Base-by-base conservation (phyloP, 2,888 invertebrate genomes). In the Dusona sp. region DNA sequence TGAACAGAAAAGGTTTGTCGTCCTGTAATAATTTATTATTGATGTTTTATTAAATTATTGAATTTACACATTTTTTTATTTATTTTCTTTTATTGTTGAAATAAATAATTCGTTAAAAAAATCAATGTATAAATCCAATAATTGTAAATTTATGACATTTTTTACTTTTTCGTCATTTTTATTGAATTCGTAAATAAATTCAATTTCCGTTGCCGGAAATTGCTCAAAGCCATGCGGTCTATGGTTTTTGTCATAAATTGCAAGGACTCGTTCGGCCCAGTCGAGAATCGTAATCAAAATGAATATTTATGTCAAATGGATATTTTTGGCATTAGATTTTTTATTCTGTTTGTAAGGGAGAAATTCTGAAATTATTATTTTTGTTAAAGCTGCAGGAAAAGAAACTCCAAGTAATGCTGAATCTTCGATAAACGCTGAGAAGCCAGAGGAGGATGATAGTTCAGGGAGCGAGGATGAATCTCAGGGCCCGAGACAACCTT, bases 1-100 rank as follows among this genome's bases (percentile, higher is more conserved):
- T 94, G 87, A 92, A 93, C 80, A 89, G 88, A 79, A 91, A 92
- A 87, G 87, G 93, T 92, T 84, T 79, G 88, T 54, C 8, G n/a
- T n/a, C n/a, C n/a, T n/a, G n/a, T n/a, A n/a, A n/a, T n/a, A n/a
- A n/a, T n/a, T 33, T 33, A 33, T 33, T 2, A 33, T 33, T 33
- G 3, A 65, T 38, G n/a, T 38, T n/a, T 38, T 38, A 51, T 19
- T 0, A 36, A 64, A 64, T 64, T 42, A 42, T 42, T 9, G 11
- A 11, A 42, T 42, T 33, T 2, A 11, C 11, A 11, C 2, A 42
- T 11, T 11, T 42, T 11, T 42, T 11, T 0, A 42, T 2, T 42
- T 38, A 6, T 38, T 38, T 8, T 9, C 42, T 42, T 11, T 42
- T 42, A 33, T 72, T 13, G 1, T n/a, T 29, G 11, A 51, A 64